phyloP scores from a whole-genome alignment of 2,797 vertebrate genomes.

The Enteromius viviparus region DNA sequence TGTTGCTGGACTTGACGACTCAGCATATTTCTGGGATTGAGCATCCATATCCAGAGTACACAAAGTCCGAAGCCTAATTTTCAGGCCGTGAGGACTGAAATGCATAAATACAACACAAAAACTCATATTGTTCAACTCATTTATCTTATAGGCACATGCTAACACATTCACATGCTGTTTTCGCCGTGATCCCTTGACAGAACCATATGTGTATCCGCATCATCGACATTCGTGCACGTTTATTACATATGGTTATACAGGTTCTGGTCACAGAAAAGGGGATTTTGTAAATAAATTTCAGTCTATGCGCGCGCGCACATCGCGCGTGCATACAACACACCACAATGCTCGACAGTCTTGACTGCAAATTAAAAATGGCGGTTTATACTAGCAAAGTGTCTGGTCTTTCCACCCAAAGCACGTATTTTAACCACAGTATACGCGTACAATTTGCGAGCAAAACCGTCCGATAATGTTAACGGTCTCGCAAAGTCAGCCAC shows the following conservation, averaged over 20 bases:
- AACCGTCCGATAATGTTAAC: not conserved
- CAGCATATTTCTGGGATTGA: not conserved
- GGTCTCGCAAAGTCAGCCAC: not conserved
- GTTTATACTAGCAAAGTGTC: slow-evolving; percentile 75
- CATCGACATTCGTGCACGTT: not conserved
- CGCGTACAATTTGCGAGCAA: not conserved
- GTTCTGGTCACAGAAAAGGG: not conserved
- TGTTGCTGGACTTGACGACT: not conserved
- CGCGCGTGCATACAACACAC: slow-evolving; percentile 62
- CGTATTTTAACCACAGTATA: not conserved
- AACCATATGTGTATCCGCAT: not conserved
- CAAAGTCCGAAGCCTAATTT: not conserved
- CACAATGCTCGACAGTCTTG: slow-evolving; percentile 74
- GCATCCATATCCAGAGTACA: not conserved
- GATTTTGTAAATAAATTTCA: slow-evolving; percentile 11
- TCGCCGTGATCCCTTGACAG: slow-evolving; percentile 7
- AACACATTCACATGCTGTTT: slow-evolving; percentile 20
- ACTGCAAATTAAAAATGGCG: slow-evolving; percentile 86
- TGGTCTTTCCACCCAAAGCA: slow-evolving; percentile 64
- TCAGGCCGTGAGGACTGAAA: not conserved
- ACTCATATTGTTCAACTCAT: not conserved
- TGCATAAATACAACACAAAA: not conserved
- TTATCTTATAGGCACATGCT: slow-evolving; percentile 27
- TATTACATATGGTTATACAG: not conserved
- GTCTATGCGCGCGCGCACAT: slow-evolving; percentile 60